Percentiles rank a stretch among this genome's conserved stretches.
Evolutionary conservation across 1,140 invertebrate species (phyloP).

Genomic region (Rhagoletis pomonella): DNA sequence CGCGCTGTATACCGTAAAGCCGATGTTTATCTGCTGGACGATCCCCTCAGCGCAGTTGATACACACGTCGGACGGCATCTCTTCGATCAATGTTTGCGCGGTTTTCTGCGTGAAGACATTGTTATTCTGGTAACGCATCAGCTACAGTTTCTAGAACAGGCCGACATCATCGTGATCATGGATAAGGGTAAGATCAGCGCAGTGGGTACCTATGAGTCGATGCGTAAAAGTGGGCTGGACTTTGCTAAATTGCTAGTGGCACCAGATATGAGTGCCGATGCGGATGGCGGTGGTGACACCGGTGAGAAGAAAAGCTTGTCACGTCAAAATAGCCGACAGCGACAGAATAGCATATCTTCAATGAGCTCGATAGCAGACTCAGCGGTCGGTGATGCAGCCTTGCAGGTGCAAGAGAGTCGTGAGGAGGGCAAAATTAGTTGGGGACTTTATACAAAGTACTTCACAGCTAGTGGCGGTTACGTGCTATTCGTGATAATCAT

Average conservation of each 20-base stretch:
- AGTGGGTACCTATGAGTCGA: constrained; percentile 79
- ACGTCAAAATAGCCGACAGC: constrained; percentile 64
- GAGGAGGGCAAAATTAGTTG: constrained; percentile 77
- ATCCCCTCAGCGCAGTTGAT: constrained; percentile 88
- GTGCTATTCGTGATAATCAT: constrained; percentile 73
- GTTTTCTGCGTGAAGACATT: constrained; percentile 82
- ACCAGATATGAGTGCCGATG: constrained; percentile 74
- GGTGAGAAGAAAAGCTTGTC: constrained; percentile 59
- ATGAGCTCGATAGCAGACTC: constrained; percentile 78
- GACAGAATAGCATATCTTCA: constrained; percentile 74
- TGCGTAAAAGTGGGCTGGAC: constrained; percentile 79
- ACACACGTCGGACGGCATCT: constrained; percentile 82
- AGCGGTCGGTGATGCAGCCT: constrained; percentile 73
- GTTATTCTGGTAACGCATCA: constrained; percentile 89
- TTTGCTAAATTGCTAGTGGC: constrained; percentile 79
- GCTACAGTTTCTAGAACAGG: constrained; percentile 87
- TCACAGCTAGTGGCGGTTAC: constrained; percentile 77
- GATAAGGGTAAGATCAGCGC: constrained; percentile 79
- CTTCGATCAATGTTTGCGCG: constrained; percentile 82
- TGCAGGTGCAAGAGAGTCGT: constrained; percentile 77
- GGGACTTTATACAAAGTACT: constrained; percentile 79
- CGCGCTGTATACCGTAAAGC: constrained; percentile 87
- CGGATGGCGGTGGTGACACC: constrained; percentile 61
- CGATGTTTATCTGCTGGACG: constrained; percentile 89
- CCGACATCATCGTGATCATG: constrained; percentile 81